phyloP scores from a whole-genome alignment of 2,797 vertebrate species.

The Lepus oiostolus region DNA sequence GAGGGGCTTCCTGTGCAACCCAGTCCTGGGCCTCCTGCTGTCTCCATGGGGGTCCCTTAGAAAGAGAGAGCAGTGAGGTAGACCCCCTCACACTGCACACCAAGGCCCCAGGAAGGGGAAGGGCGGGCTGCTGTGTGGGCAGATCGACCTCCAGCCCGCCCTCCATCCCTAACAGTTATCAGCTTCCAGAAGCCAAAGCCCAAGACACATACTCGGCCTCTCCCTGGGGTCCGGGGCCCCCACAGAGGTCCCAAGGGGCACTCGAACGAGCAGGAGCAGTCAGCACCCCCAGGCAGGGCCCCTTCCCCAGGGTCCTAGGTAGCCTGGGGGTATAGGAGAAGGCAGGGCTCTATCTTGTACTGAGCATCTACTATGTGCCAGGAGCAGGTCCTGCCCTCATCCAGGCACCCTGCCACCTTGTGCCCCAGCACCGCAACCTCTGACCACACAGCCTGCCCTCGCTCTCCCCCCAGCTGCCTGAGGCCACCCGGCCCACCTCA shows the following conservation, averaged over 20 bases:
- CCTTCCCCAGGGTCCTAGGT: not conserved
- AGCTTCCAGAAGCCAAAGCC: not conserved
- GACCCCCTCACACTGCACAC: not conserved
- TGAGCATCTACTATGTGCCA: not conserved
- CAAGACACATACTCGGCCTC: not conserved
- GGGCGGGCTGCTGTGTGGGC: not conserved
- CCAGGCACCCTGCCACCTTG: not conserved
- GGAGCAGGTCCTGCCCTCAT: no score
- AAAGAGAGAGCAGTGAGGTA: not conserved
- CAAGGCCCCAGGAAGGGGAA: not conserved
- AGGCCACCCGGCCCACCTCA: not conserved
- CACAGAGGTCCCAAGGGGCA: not conserved
- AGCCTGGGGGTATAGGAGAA: no score
- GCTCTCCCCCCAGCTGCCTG: no score
- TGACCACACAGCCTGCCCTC: not conserved
- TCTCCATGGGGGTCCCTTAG: not conserved
- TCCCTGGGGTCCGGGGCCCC: not conserved
- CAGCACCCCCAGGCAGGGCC: not conserved
- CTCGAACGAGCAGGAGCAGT: no score
- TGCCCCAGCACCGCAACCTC: not conserved
- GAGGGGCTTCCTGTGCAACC: no score
- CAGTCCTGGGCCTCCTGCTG: not conserved
- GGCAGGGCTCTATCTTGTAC: not conserved
- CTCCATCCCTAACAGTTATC: accelerated
- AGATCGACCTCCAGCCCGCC: no score